phyloP scores from a whole-genome alignment of 2,113 vertebrate genomes.

The Ovis canadensis region DNA sequence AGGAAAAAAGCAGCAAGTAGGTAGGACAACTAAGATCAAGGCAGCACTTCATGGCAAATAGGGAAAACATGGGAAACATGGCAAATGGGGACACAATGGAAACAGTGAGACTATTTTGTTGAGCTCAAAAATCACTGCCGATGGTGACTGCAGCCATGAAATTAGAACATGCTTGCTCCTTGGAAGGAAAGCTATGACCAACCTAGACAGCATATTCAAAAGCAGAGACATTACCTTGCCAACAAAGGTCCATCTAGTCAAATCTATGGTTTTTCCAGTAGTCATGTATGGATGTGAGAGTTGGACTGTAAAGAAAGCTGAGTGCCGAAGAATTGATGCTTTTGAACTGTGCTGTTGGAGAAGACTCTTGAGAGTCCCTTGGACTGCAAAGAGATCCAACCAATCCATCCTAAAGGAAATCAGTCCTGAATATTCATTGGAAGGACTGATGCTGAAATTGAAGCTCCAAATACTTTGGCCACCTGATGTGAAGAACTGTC shows the following conservation, averaged over 20 bases:
- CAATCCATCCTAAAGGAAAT: neutral
- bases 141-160: neutral
- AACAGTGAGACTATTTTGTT: neutral
- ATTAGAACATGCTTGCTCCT: neutral
- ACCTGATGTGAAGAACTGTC: neutral
- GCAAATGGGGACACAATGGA: neutral
- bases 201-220: neutral
- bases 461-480: neutral
- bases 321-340: accelerated
- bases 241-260: neutral
- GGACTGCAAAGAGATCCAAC: neutral
- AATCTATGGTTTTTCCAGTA: neutral
- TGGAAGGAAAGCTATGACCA: neutral
- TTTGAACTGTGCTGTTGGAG: neutral
- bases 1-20: neutral
- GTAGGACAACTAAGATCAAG: neutral
- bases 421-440: neutral
- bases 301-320: neutral
- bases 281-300: neutral
- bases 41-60: neutral
- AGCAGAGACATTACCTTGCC: neutral
- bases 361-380: neutral
- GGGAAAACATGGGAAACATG: too few relatives aligned
- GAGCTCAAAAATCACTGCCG: neutral
- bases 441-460: neutral